Conservation (phyloP, 2,113 vertebrate genomes). For the Cheilinus undulatus region DNA sequence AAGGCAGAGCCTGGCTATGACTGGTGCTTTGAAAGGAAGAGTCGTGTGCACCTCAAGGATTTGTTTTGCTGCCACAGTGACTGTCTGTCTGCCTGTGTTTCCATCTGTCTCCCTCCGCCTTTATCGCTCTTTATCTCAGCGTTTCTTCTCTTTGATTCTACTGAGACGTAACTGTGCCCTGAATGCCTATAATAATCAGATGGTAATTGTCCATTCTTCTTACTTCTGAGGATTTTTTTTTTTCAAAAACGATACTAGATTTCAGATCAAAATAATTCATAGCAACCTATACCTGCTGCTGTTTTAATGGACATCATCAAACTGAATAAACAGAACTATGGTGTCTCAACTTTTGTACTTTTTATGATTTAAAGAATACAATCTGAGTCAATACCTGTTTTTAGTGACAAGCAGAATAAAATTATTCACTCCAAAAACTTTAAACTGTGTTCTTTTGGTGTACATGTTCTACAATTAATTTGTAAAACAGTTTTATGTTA, state of each 20-base stretch:
- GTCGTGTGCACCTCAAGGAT: conserved; percentile 34
- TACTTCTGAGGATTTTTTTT: conserved; percentile 31
- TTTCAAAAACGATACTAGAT: conserved; percentile 45
- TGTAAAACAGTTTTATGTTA: conserved; percentile 16
- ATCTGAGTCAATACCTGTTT: conserved; percentile 41
- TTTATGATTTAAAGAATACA: conserved; percentile 44
- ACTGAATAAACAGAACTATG: conserved; percentile 34
- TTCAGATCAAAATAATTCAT: conserved; percentile 49
- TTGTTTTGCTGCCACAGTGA: conserved; percentile 11
- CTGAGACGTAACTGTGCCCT: conserved; percentile 37
- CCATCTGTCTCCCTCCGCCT: conserved; percentile 17
- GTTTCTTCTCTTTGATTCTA: conserved; percentile 38
- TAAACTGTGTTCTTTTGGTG: conserved; percentile 31
- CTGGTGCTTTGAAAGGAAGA: conserved; percentile 33
- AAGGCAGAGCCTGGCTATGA: conserved; percentile 33
- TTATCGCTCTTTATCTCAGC: conserved; percentile 1
- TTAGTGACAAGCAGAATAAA: conserved; percentile 32
- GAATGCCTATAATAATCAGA: conserved; percentile 50
- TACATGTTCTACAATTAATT: conserved; percentile 31
- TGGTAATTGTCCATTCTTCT: conserved; percentile 42
- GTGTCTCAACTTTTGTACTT: conserved; percentile 30
- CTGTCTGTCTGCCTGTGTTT: conserved; percentile 25
- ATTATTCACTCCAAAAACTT: conserved; percentile 28
- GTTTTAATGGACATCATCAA: conserved; percentile 61
- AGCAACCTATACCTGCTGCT: conserved; percentile 43